These are phyloP conservation scores for Strigamia transsilvanica DNA, from an alignment of 2,888 invertebrate genomes.

Conservation along the genomic window DNA sequence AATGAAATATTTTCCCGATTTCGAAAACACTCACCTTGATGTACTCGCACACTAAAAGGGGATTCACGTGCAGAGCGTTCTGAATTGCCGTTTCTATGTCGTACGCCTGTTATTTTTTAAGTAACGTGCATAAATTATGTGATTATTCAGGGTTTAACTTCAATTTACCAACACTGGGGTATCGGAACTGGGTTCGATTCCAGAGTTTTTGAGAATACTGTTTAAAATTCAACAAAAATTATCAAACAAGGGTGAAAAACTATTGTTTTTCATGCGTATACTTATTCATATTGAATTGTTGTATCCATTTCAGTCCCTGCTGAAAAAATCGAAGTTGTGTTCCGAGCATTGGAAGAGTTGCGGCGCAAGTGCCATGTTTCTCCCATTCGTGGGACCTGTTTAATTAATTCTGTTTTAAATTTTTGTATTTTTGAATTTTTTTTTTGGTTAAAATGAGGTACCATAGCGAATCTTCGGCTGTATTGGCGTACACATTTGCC, in stretches of 20 bases:
- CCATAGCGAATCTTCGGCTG: conserved; percentile 72
- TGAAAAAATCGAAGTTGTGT: conserved; percentile 75
- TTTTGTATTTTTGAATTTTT: background rate
- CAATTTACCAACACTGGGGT: conserved; percentile 28
- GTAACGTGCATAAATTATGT: no score
- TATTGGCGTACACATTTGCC: conserved; percentile 76
- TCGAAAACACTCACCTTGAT: conserved; percentile 24
- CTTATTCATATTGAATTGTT: conserved; percentile 64
- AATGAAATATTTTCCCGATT: background rate
- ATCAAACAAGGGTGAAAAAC: no score
- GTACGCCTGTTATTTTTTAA: background rate
- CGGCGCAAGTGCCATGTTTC: conserved; percentile 84
- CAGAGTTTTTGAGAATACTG: conserved; percentile 42
- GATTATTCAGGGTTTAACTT: background rate
- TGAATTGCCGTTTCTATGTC: conserved; percentile 6
- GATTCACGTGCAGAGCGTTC: conserved; percentile 1
- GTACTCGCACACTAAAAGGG: conserved; percentile 25
- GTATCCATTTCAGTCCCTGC: conserved; percentile 71
- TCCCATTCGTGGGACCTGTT: conserved; percentile 79
- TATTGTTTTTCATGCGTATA: no score
- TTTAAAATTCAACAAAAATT: no score
- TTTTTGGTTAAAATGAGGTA: background rate
- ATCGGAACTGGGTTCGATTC: background rate
- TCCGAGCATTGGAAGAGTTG: conserved; percentile 68
- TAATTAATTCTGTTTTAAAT: background rate